Percentiles rank a stretch among this genome's conserved stretches.
phyloP scores from a whole-genome alignment of 2,888 invertebrate species.

The Euphydryas editha region DNA sequence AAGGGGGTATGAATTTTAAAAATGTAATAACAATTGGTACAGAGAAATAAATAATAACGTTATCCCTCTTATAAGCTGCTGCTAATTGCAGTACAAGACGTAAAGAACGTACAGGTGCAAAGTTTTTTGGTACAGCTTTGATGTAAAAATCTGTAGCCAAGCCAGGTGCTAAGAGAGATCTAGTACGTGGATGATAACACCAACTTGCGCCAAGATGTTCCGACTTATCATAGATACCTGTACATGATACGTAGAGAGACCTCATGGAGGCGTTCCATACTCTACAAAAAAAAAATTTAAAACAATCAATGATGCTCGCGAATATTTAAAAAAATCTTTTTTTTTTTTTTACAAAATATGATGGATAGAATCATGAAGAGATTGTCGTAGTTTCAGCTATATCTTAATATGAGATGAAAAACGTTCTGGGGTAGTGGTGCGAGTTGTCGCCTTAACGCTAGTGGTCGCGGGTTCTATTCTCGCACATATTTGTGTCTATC shows the following conservation, averaged over 20 bases:
- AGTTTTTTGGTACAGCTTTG: slow-evolving; percentile 54
- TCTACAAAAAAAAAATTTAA: slow-evolving; percentile 47
- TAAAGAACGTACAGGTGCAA: slow-evolving; percentile 50
- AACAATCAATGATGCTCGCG: neutral
- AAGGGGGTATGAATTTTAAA: slow-evolving; percentile 50
- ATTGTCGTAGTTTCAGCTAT: no score
- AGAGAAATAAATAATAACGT: slow-evolving; percentile 58
- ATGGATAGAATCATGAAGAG: no score
- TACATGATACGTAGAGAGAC: slow-evolving; percentile 60
- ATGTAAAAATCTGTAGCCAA: slow-evolving; percentile 53
- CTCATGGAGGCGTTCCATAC: slow-evolving; percentile 57
- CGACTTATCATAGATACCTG: slow-evolving; percentile 60
- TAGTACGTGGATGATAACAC: slow-evolving; percentile 60
- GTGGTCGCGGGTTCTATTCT: no score
- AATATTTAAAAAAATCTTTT: neutral
- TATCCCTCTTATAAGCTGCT: slow-evolving; percentile 61
- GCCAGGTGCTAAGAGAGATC: slow-evolving; percentile 63
- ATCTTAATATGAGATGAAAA: no score
- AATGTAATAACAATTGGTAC: slow-evolving; percentile 63
- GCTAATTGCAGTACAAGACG: slow-evolving; percentile 58
- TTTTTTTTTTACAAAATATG: no score
- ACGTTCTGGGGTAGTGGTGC: no score
- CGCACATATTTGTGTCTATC: no score
- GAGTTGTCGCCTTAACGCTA: no score
- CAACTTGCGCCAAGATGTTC: slow-evolving; percentile 63